These are phyloP conservation scores for Nudaria mundana DNA, from an alignment of 2,888 invertebrate species.

Conservation along the genomic window DNA sequence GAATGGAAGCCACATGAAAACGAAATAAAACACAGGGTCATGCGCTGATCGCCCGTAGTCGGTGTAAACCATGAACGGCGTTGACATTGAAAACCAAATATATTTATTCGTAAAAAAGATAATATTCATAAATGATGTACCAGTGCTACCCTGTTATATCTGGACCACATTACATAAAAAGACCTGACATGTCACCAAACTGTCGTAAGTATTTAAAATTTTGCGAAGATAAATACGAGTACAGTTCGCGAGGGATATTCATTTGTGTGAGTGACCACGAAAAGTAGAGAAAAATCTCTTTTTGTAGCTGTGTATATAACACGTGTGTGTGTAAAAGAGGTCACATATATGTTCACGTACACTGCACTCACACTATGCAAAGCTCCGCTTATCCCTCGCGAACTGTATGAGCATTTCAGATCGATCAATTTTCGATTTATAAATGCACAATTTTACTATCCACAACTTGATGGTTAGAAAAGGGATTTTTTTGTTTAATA, in stretches of 20 bases:
- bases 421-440: neutral
- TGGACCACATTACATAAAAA: conserved; percentile 46
- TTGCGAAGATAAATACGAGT: neutral
- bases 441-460: neutral
- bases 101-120: conserved; percentile 13
- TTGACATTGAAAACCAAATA: conserved; percentile 44
- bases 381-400: too few relatives aligned
- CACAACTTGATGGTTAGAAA: too few relatives aligned
- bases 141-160: conserved; percentile 37
- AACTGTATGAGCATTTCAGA: too few relatives aligned
- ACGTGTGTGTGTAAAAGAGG: too few relatives aligned
- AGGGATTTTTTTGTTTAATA: too few relatives aligned
- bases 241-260: neutral
- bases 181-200: conserved; percentile 43
- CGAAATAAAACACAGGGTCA: conserved; percentile 53
- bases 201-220: conserved; percentile 45
- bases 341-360: too few relatives aligned
- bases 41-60: conserved; percentile 39
- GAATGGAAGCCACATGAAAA: conserved; percentile 40
- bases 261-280: too few relatives aligned
- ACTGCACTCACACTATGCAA: too few relatives aligned
- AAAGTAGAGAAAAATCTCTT: too few relatives aligned
- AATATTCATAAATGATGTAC: conserved; percentile 32
- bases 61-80: conserved; percentile 35
- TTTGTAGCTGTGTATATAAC: too few relatives aligned